phyloP scores from a whole-genome alignment of 2,888 invertebrate species.

The Scaptomyza polygonia region DNA sequence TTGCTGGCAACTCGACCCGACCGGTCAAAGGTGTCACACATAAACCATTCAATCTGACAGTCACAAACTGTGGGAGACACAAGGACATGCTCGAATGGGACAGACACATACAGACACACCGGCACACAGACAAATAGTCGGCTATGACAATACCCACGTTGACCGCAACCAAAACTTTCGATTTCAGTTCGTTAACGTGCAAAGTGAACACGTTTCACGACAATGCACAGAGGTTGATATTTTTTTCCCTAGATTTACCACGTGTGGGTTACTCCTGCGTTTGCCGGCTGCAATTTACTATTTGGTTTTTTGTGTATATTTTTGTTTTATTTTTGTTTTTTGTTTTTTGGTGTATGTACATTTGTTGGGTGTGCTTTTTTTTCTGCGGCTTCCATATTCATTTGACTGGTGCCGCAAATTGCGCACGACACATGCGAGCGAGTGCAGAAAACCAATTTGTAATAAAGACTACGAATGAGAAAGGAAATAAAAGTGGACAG shows the following conservation, averaged over 20 bases:
- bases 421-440: conserved; percentile 73
- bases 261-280: conserved; percentile 42
- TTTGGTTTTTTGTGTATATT: conserved; percentile 16
- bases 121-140: conserved; percentile 9
- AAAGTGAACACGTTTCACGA: conserved; percentile 68
- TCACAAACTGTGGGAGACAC: conserved; percentile 51
- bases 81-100: conserved; percentile 3
- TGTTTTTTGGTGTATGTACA: conserved; percentile 22
- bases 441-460: conserved; percentile 79
- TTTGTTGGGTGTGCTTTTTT: conserved; percentile 27
- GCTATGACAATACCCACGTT: conserved; percentile 56
- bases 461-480: conserved; percentile 71
- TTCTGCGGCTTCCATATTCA: conserved; percentile 61
- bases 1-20: conserved; percentile 59
- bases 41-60: conserved; percentile 78
- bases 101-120: not conserved
- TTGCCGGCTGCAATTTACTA: conserved; percentile 63
- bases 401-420: conserved; percentile 69
- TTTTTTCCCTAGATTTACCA: conserved; percentile 45
- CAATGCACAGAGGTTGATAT: conserved; percentile 34
- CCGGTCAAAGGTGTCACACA: conserved; percentile 76
- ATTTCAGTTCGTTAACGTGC: conserved; percentile 75
- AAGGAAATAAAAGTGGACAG: conserved; percentile 54
- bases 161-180: conserved; percentile 73
- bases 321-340: conserved; percentile 8